These are phyloP conservation scores for Carabus problematicus DNA, from an alignment of 2,888 invertebrate genomes.

Conservation along the genomic window DNA sequence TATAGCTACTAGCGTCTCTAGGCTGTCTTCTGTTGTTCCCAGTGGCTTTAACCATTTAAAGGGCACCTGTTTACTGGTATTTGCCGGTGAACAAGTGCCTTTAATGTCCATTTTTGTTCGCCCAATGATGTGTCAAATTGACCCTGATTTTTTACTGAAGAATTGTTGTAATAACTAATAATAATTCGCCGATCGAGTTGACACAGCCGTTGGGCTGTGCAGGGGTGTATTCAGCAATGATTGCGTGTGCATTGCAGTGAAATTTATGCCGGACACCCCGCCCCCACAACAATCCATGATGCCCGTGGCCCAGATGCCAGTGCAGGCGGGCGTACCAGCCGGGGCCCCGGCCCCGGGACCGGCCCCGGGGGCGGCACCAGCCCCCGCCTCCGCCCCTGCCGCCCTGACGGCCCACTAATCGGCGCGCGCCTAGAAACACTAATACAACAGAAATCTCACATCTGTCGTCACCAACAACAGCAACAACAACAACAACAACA, in stretches of 20 bases:
- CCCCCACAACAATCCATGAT: conserved; percentile 44
- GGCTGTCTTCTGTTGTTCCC: neutral
- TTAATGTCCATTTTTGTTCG: too few relatives aligned
- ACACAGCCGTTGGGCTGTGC: neutral
- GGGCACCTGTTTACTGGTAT: too few relatives aligned
- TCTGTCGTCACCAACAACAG: too few relatives aligned
- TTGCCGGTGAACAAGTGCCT: conserved; percentile 3
- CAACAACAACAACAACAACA: too few relatives aligned
- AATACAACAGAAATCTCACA: neutral
- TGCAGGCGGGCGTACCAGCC: conserved; percentile 5
- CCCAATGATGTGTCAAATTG: too few relatives aligned
- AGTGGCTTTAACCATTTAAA: neutral
- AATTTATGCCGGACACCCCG: conserved; percentile 51
- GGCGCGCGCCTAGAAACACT: conserved; percentile 1
- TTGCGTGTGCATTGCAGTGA: conserved; percentile 49
- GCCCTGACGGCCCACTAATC: conserved; percentile 22
- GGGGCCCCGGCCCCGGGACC: conserved; percentile 31
- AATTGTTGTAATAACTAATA: neutral
- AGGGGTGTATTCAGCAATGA: neutral
- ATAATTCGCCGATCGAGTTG: neutral
- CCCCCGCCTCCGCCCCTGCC: conserved; percentile 16
- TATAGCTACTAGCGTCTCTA: neutral
- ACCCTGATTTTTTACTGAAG: too few relatives aligned
- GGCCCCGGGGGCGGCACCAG: conserved; percentile 22
- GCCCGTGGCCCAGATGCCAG: conserved; percentile 42